Evolutionary conservation across 2,888 invertebrate species (phyloP).

Genomic region (Autographa pulchrina): DNA sequence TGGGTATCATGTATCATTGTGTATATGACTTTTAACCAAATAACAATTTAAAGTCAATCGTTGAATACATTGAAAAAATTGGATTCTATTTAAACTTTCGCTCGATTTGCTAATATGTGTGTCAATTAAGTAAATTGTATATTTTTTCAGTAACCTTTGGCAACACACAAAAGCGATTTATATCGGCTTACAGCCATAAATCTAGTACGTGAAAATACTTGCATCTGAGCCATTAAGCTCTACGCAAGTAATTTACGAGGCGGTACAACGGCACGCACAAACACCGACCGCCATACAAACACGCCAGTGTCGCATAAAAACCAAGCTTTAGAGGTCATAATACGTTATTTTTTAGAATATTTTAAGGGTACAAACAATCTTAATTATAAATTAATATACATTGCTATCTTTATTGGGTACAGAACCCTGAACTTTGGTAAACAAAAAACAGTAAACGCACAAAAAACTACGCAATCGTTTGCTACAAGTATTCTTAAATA

Average conservation of each 20-base stretch:
- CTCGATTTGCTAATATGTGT: no score
- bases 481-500: no score
- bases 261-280: constrained; percentile 40
- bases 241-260: constrained; percentile 33
- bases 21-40: no score
- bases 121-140: not conserved
- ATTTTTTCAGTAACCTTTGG: not conserved
- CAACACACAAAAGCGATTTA: not conserved
- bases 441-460: not conserved
- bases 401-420: not conserved
- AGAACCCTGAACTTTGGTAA: not conserved
- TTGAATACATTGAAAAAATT: not conserved
- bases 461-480: not conserved
- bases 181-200: not conserved
- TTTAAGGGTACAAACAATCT: constrained; percentile 10
- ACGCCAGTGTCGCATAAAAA: constrained; percentile 46
- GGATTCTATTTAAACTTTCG: not conserved
- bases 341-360: constrained; percentile 42
- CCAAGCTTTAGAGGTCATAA: constrained; percentile 39
- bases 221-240: constrained; percentile 27
- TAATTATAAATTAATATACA: constrained; percentile 2
- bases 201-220: constrained; percentile 42
- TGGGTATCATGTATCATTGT: not conserved
- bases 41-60: not conserved
- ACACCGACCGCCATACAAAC: constrained; percentile 22